These are phyloP conservation scores for Holothuria leucospilota DNA, from an alignment of 53 echinoderm and acorn worm genomes.

Conservation along the genomic window DNA sequence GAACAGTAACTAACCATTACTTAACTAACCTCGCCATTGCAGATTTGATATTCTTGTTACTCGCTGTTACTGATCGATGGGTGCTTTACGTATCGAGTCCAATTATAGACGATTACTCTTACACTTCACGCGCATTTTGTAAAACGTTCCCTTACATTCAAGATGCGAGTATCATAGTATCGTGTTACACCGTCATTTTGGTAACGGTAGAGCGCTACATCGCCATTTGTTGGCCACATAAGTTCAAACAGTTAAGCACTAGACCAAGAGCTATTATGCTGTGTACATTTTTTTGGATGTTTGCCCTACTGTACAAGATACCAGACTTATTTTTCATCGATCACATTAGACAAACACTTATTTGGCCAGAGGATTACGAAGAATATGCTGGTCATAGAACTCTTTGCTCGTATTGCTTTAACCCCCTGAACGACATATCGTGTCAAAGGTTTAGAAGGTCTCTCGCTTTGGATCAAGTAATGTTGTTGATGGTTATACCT, in stretches of 20 bases:
- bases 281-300: conserved; percentile 79
- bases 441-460: conserved; percentile 72
- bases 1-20: conserved; percentile 66
- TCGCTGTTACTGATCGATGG: conserved; percentile 94
- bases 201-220: conserved; percentile 95
- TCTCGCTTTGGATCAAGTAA: conserved; percentile 80
- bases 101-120: conserved; percentile 63
- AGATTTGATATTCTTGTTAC: conserved; percentile 55
- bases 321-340: conserved; percentile 79
- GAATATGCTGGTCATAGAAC: conserved; percentile 59
- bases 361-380: conserved; percentile 59
- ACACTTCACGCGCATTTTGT: conserved; percentile 61
- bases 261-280: conserved; percentile 82
- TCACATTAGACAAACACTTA: conserved; percentile 45
- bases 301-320: conserved; percentile 85
- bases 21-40: conserved; percentile 57
- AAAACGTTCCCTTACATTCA: conserved; percentile 43
- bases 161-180: conserved; percentile 61
- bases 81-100: conserved; percentile 88
- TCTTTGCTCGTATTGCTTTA: conserved; percentile 68
- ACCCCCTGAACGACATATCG: conserved; percentile 16
- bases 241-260: conserved; percentile 91
- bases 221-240: conserved; percentile 94
- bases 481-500: conserved; percentile 95
- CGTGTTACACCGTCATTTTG: conserved; percentile 87